Conservation (phyloP, 1,140 invertebrate species). For the Psix sp. region DNA sequence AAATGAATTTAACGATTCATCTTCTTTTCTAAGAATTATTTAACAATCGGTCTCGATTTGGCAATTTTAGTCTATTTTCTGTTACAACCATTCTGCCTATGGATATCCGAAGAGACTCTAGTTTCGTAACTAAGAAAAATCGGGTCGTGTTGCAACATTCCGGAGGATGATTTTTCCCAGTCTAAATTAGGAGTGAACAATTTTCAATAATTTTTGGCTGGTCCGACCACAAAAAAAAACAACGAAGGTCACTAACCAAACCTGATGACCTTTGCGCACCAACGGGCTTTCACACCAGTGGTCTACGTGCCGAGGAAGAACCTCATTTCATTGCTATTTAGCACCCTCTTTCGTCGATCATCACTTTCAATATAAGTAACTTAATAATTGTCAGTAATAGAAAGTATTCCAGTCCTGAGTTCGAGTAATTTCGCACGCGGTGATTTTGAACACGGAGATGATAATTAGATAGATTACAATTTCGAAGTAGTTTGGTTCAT, state of each 20-base stretch:
- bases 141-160: constrained; percentile 17
- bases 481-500: too few relatives aligned
- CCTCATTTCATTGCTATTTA: constrained; percentile 4
- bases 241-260: constrained; percentile 36
- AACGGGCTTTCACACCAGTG: constrained; percentile 43
- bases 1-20: constrained; percentile 27
- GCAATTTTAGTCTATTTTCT: background rate
- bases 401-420: too few relatives aligned
- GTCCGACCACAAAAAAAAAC: constrained; percentile 24
- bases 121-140: constrained; percentile 45
- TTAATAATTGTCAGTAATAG: too few relatives aligned
- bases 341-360: constrained; percentile 17
- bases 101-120: constrained; percentile 13
- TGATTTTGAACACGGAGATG: too few relatives aligned
- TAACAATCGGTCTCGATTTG: background rate
- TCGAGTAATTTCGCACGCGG: too few relatives aligned
- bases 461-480: too few relatives aligned
- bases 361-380: constrained; percentile 18
- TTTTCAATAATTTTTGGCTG: constrained; percentile 12
- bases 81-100: background rate
- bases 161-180: constrained; percentile 16
- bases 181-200: background rate
- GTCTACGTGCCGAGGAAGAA: constrained; percentile 18
- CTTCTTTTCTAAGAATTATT: constrained; percentile 18
- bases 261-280: constrained; percentile 44